Evolutionary conservation across 2,797 vertebrate genomes (phyloP).

Genomic region (Rhincodon typus): DNA sequence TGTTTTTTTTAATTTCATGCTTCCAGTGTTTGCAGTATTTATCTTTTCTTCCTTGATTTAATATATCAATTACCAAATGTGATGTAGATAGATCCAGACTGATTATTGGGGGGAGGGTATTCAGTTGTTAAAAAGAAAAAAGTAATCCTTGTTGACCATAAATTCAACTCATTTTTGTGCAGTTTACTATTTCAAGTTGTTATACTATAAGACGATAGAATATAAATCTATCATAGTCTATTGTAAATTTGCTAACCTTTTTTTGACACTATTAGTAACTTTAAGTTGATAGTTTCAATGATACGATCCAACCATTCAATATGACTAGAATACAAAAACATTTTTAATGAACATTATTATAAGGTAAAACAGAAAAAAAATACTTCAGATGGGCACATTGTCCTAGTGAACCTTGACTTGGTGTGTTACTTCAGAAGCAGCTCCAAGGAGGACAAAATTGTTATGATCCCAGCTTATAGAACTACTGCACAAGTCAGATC

Average conservation of each 20-base stretch:
- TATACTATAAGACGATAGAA: not conserved
- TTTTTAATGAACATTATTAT: not conserved
- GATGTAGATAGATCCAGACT: not conserved
- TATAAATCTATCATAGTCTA: not conserved
- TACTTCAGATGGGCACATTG: not conserved
- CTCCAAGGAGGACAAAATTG: not conserved
- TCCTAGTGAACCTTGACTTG: not conserved
- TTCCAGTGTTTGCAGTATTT: no score
- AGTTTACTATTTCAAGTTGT: not conserved
- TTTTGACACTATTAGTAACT: not conserved
- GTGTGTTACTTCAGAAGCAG: not conserved
- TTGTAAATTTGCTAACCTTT: not conserved
- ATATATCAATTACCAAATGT: not conserved
- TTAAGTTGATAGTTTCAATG: not conserved
- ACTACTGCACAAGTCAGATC: no score
- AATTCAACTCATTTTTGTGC: not conserved
- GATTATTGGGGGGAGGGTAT: not conserved
- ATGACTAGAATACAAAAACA: not conserved
- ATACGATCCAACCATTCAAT: not conserved
- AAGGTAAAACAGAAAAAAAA: not conserved
- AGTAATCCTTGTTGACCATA: not conserved
- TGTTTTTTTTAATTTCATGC: no score
- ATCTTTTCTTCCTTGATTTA: not conserved
- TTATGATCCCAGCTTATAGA: no score
- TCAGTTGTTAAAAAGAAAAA: not conserved